A percentile compares a stretch with the other conserved stretches of the same genome.
Evolutionary conservation across 1,140 invertebrate species (phyloP).

Genomic region (Homalodisca vitripennis): DNA sequence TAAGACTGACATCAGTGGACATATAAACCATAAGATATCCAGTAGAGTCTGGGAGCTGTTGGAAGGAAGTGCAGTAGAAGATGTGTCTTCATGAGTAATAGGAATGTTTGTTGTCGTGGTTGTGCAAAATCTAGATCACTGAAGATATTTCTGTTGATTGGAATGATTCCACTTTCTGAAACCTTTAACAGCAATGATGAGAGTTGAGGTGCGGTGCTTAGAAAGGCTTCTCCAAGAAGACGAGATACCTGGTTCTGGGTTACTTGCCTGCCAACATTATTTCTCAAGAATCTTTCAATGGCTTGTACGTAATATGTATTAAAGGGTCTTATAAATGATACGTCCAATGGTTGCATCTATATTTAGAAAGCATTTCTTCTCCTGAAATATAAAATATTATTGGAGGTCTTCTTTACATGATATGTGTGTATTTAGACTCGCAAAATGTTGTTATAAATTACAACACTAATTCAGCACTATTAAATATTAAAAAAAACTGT

Average conservation of each 20-base stretch:
- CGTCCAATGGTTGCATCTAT: conserved; percentile 49
- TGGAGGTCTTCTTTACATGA: too few species aligned
- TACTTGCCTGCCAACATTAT: conserved; percentile 43
- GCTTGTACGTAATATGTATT: too few species aligned
- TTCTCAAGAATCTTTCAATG: conserved; percentile 43
- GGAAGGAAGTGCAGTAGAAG: not conserved
- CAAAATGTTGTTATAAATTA: too few species aligned
- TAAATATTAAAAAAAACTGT: too few species aligned
- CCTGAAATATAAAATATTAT: too few species aligned
- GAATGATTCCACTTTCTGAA: conserved; percentile 43
- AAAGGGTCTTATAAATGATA: conserved; percentile 45
- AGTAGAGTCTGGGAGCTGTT: not conserved
- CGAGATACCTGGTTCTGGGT: conserved; percentile 43
- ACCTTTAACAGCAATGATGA: conserved; percentile 40
- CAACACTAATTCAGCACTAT: too few species aligned
- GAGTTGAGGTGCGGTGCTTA: conserved; percentile 41
- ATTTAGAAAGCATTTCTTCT: too few species aligned
- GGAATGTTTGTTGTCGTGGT: conserved; percentile 50
- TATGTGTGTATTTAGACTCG: too few species aligned
- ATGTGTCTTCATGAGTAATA: conserved; percentile 37
- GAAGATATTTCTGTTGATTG: conserved; percentile 43
- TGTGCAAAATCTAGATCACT: conserved; percentile 42
- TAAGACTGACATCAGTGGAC: not conserved
- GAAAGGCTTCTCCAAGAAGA: conserved; percentile 45
- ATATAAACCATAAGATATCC: not conserved